Conservation (phyloP, 2,113 vertebrate species). For the Fregata magnificens region DNA sequence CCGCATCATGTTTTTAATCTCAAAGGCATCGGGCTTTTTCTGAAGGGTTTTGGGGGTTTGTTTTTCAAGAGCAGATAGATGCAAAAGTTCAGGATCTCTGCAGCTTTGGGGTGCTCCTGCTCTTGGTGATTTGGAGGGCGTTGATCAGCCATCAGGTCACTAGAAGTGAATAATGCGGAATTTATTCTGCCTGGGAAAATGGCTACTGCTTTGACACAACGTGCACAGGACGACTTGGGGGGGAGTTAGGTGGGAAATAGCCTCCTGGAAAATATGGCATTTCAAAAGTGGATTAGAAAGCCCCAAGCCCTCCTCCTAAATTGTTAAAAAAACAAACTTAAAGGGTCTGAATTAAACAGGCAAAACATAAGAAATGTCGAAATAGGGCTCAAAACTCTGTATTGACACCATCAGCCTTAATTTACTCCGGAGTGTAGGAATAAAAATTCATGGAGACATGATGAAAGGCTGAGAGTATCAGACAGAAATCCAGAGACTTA, state of each 20-base stretch:
- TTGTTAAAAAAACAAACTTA: not conserved
- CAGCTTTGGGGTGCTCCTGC: not conserved
- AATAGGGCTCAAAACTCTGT: not conserved
- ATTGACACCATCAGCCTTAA: slow-evolving; percentile 56
- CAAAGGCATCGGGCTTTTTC: not conserved
- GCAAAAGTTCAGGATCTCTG: not conserved
- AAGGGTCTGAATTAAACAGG: slow-evolving; percentile 12
- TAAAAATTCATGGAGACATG: slow-evolving; percentile 55
- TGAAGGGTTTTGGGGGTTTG: not conserved
- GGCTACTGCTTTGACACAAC: not conserved
- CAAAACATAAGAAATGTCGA: not conserved
- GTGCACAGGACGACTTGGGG: not conserved
- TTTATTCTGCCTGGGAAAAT: slow-evolving; percentile 1
- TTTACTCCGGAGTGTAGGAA: slow-evolving; percentile 45
- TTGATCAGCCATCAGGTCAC: not conserved
- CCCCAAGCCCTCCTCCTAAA: not conserved
- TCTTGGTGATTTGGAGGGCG: not conserved
- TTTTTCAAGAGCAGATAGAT: not conserved
- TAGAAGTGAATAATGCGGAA: not conserved
- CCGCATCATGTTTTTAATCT: not conserved
- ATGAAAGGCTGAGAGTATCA: slow-evolving; percentile 57
- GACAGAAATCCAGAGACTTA: slow-evolving; percentile 9
- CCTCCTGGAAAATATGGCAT: not conserved
- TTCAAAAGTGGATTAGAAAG: not conserved
- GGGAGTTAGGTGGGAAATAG: not conserved